Evolutionary conservation across 2,888 invertebrate species (phyloP), one percentile per base, ranked within the genome.

Genomic region (Ectemnius lituratus): DNA sequence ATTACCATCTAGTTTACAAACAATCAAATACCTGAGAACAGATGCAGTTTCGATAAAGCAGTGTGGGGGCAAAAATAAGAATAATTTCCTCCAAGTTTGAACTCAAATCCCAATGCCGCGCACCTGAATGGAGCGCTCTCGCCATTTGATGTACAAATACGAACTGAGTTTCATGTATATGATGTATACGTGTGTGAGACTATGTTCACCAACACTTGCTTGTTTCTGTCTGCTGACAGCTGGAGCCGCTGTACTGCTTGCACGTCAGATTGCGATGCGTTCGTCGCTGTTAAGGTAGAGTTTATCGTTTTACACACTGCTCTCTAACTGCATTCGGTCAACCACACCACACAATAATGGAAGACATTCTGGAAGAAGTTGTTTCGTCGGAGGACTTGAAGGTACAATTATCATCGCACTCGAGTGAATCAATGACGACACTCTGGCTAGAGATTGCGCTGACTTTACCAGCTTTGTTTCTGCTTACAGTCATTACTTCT

Each of bases 311-410:
- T 13, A 52, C 18, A 69, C 63, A 57, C 67, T 77, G 2, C 13
- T 66, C 76, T 69, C 16, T 14, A 23, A n/a, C 47, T 73, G 8
- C 13, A 37, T 14, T 56, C 28, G 20, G 64, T 56, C 13, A 37
- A 23, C 8, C 52, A 52, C 11, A 59, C 49, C 49, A 27, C 20
- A 6, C 14, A 62, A 88, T 83, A 72, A 96, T 96, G 96, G 96
- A 96, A 85, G 96, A 96, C 89, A 93, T 97, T 80, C 91, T 97
- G 81, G 95, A 96, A 84, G 97, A 97, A 91, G 93, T 95, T 66
- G 96, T 97, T 75, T 94, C 95, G 58, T 94, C 95, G 20, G 96
- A 96, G 85, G 97, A 97, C 91, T 93, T 97, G 89, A 95, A 96
- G 93, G 97, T 96, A 93, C 5, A 52, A 16, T 16, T 6, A 52